Evolutionary conservation across 2,888 invertebrate species (phyloP), one percentile per base, ranked within the genome.

Genomic region (Fragum whitleyi): DNA sequence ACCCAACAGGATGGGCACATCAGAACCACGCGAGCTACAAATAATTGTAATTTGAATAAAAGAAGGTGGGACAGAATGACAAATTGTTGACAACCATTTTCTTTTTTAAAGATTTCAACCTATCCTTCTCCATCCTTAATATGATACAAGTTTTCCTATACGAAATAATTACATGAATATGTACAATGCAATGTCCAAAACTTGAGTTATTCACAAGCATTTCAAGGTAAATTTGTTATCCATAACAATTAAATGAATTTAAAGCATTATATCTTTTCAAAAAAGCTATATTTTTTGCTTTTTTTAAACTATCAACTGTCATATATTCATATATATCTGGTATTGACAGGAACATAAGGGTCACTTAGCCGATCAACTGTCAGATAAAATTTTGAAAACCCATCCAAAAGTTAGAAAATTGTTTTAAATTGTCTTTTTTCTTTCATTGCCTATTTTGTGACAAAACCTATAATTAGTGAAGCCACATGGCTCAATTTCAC

Each of bases 341-440:
- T 36, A 36, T 36, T 11, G 28, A 57, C 23, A 57, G 29, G 32
- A 26, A 61, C 29, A 61, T 61, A 61, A 61, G 61, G 32, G 61
- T 32, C n/a, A 57, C 6, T 16, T 1, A 19, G 26, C 61, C 5
- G 61, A 61, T 61, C 61, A 61, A 6, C 19, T 61, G 23, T 23
- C n/a, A 9, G 83, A 83, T 83, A 79, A 83, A 77, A 83, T 77
- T 75, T 74, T 70, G 23, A 32, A 62, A 68, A 77, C 42, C 75
- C 80, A 83, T 77, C 79, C 74, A n/a, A 62, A 65, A 74, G 74
- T 73, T 71, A 42, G 59, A 59, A 83, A 83, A 83, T 83, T 83
- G 83, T 80, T 80, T 83, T 83, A 76, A 83, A 83, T 71, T 79
- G 77, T 77, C 77, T 83, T 80, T 69, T 42, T 57, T 65, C 74